Evolutionary conservation across 1,140 invertebrate genomes (phyloP).

Genomic region (Meloidogyne chitwoodi): DNA sequence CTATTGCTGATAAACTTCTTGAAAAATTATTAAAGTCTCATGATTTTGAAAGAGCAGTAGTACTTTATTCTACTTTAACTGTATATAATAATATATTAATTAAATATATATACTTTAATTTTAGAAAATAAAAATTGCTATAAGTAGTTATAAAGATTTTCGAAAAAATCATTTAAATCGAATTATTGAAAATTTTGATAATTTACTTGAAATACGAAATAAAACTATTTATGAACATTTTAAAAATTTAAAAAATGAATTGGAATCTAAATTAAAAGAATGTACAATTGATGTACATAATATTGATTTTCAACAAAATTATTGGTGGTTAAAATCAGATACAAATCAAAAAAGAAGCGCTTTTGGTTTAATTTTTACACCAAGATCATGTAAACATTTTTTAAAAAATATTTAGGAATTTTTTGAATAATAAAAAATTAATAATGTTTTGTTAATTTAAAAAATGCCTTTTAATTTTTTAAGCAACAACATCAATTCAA

Average conservation of each 20-base stretch:
- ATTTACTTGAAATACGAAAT: neutral
- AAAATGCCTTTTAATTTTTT: neutral
- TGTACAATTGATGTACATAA: neutral
- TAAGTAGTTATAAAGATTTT: neutral
- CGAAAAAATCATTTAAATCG: neutral
- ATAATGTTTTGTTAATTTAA: too few relatives aligned
- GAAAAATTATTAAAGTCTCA: neutral
- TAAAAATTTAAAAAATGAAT: neutral
- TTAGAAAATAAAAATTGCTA: neutral
- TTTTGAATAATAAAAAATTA: too few relatives aligned
- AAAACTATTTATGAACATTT: neutral
- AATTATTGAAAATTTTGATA: neutral
- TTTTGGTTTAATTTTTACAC: neutral
- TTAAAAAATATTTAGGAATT: neutral
- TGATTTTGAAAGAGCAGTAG: neutral
- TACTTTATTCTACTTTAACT: too few relatives aligned
- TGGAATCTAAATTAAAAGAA: neutral
- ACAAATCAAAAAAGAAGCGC: neutral
- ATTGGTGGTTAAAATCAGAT: neutral
- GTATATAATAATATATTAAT: too few relatives aligned
- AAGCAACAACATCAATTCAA: neutral
- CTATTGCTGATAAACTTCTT: neutral
- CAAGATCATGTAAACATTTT: neutral
- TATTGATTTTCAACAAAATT: neutral
- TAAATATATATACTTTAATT: neutral